Percentiles rank a stretch among this genome's conserved stretches.
These are phyloP conservation scores for Lochmaea crataegi DNA, from an alignment of 2,888 invertebrate genomes.

Conservation along the genomic window DNA sequence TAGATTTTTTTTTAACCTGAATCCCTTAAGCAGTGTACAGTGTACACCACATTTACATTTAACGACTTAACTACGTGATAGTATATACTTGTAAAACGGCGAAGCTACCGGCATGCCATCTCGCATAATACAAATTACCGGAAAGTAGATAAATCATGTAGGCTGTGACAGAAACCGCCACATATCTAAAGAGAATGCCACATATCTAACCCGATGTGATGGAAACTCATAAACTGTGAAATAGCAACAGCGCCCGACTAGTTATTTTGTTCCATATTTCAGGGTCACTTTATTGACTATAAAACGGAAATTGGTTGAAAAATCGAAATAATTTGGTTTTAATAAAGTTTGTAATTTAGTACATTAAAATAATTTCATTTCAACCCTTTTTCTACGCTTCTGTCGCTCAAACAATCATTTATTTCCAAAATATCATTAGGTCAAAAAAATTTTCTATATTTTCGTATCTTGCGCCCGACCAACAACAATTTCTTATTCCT, in stretches of 20 bases:
- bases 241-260: not conserved
- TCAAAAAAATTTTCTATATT: too few species aligned
- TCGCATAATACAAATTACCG: slow-evolving; percentile 20
- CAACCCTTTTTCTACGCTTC: too few species aligned
- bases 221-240: slow-evolving; percentile 15
- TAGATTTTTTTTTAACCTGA: too few species aligned
- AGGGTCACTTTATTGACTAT: not conserved
- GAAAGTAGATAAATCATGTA: slow-evolving; percentile 17
- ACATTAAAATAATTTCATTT: too few species aligned
- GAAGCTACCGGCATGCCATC: not conserved
- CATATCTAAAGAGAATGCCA: slow-evolving; percentile 2
- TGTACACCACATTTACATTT: not conserved
- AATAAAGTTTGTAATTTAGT: too few species aligned
- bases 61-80: slow-evolving; percentile 1
- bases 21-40: not conserved
- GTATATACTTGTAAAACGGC: not conserved
- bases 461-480: too few species aligned
- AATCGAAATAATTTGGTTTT: too few species aligned
- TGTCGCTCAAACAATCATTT: too few species aligned
- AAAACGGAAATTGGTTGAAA: not conserved
- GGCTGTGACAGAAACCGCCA: slow-evolving; percentile 6
- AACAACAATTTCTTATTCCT: too few species aligned
- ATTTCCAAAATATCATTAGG: too few species aligned
- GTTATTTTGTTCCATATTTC: slow-evolving; percentile 9
- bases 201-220: slow-evolving; percentile 8